phyloP scores from a whole-genome alignment of 2,888 invertebrate species.

The Andrena bucephala region DNA sequence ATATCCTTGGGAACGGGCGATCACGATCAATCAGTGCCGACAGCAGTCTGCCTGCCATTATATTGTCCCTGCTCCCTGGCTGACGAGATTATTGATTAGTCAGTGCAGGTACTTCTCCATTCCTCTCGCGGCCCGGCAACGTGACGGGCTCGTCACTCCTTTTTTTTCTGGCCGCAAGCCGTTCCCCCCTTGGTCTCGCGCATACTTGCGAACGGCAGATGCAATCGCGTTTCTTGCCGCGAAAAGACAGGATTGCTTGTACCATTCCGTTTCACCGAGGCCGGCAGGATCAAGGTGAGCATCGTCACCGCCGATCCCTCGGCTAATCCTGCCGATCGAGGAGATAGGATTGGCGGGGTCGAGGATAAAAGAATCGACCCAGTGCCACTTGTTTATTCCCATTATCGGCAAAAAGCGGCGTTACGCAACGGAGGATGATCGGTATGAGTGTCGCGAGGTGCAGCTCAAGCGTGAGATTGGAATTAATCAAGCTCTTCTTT shows the following conservation, averaged over 20 bases:
- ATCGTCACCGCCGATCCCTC: neutral
- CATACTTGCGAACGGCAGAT: neutral
- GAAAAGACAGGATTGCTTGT: neutral
- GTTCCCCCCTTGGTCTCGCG: neutral
- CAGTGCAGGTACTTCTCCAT: slow-evolving; percentile 32
- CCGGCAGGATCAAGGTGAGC: neutral
- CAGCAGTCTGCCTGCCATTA: slow-evolving; percentile 22
- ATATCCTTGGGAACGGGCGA: slow-evolving; percentile 61
- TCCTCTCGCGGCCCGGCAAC: slow-evolving; percentile 42
- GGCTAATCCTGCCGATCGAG: neutral
- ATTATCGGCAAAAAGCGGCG: too few relatives aligned
- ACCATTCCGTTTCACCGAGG: neutral
- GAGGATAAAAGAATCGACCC: neutral
- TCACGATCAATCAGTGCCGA: slow-evolving; percentile 55
- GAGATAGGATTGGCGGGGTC: neutral
- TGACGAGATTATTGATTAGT: slow-evolving; percentile 57
- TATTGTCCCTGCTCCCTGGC: slow-evolving; percentile 15
- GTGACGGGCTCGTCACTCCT: slow-evolving; percentile 22
- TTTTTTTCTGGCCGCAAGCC: slow-evolving; percentile 19
- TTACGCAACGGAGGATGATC: neutral
- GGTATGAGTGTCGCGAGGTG: neutral
- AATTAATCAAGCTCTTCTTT: neutral
- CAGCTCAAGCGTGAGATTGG: neutral
- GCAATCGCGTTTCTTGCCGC: slow-evolving; percentile 6
- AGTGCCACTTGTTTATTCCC: too few relatives aligned